A percentile compares a stretch with the other conserved stretches of the same genome.
phyloP scores from a whole-genome alignment of 1,140 invertebrate genomes.

The Stegodyphus mimosarum region DNA sequence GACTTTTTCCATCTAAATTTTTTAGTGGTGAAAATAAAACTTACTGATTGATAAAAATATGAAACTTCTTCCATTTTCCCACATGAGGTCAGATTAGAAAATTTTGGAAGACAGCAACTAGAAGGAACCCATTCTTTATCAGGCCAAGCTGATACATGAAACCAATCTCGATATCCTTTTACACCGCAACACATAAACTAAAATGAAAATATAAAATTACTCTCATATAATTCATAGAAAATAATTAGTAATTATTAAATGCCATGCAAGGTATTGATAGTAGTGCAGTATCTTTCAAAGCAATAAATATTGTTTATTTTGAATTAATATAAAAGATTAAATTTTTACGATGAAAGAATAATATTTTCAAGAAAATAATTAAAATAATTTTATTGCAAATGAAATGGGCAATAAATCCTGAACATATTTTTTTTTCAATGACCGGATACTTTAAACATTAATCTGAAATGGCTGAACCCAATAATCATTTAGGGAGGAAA shows the following conservation, averaged over 20 bases:
- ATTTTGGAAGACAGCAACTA: constrained; percentile 79
- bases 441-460: no score
- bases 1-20: no score
- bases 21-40: not conserved
- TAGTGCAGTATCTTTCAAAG: no score
- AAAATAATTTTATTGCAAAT: not conserved
- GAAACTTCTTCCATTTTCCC: constrained; percentile 69
- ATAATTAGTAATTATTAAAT: no score
- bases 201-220: constrained; percentile 57
- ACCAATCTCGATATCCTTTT: constrained; percentile 84
- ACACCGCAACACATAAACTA: constrained; percentile 90
- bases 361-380: not conserved
- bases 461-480: no score
- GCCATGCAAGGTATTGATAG: no score
- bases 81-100: constrained; percentile 69
- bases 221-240: no score
- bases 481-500: no score
- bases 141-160: constrained; percentile 82
- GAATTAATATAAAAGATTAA: no score
- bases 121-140: constrained; percentile 79
- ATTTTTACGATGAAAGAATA: not conserved
- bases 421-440: no score
- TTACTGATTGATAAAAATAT: constrained; percentile 71
- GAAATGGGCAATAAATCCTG: not conserved
- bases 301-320: no score